Conservation (phyloP, 2,888 invertebrate genomes). For the Cheilosia soror region DNA sequence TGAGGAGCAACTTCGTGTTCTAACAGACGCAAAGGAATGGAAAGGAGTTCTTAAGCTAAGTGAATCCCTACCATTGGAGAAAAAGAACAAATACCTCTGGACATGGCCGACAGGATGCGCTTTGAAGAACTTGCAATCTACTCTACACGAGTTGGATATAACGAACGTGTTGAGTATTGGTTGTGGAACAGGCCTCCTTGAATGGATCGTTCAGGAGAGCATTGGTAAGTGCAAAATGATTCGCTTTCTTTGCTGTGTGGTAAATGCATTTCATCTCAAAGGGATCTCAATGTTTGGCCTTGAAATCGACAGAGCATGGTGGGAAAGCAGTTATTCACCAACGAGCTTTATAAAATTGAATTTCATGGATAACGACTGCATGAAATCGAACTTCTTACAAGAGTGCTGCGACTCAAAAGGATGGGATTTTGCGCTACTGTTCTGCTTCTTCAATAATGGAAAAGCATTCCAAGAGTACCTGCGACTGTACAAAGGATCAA, state of each 20-base stretch:
- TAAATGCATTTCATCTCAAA: slow-evolving; percentile 80
- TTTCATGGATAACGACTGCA: slow-evolving; percentile 83
- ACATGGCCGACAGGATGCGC: slow-evolving; percentile 89
- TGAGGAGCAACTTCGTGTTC: slow-evolving; percentile 47
- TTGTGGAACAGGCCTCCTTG: slow-evolving; percentile 92
- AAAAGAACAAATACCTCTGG: slow-evolving; percentile 87
- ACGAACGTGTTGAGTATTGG: slow-evolving; percentile 88
- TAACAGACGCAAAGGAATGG: slow-evolving; percentile 82
- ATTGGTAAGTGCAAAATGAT: slow-evolving; percentile 84
- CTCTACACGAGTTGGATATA: slow-evolving; percentile 84
- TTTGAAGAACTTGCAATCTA: slow-evolving; percentile 85
- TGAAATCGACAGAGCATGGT: slow-evolving; percentile 92
- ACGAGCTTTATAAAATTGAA: slow-evolving; percentile 88
- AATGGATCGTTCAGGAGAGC: slow-evolving; percentile 89
- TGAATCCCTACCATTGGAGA: slow-evolving; percentile 78
- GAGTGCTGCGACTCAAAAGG: slow-evolving; percentile 81
- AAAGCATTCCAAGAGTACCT: slow-evolving; percentile 89
- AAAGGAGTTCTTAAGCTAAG: slow-evolving; percentile 82
- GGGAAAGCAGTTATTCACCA: slow-evolving; percentile 90
- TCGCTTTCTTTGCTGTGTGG: neutral
- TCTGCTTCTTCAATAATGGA: slow-evolving; percentile 92
- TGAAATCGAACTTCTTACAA: slow-evolving; percentile 82
- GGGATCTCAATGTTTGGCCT: slow-evolving; percentile 87
- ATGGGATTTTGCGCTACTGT: slow-evolving; percentile 86
- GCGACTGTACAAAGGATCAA: slow-evolving; percentile 86